phyloP scores from a whole-genome alignment of 2,797 vertebrate species.

The Alectoris magna region DNA sequence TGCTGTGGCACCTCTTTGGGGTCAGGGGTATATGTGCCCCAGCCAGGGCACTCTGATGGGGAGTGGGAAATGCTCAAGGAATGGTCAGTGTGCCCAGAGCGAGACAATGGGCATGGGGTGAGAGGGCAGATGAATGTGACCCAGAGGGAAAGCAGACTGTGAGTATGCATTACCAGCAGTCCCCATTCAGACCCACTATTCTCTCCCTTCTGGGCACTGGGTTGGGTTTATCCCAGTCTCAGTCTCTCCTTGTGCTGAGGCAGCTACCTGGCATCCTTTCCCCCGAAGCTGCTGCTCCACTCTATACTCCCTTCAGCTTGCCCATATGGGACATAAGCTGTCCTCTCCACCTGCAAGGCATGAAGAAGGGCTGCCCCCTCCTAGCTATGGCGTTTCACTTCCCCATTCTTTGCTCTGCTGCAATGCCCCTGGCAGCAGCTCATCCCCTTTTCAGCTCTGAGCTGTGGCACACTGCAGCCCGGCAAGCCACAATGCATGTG shows the following conservation, averaged over 20 bases:
- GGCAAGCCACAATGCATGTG: too few relatives aligned
- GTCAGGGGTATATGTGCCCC: rapidly evolving
- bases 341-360: rapidly evolving
- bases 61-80: not conserved
- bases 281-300: not conserved
- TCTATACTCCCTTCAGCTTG: not conserved
- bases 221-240: not conserved
- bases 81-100: not conserved
- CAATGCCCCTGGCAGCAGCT: not conserved
- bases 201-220: not conserved
- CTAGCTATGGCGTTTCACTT: not conserved
- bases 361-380: not conserved
- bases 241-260: rapidly evolving
- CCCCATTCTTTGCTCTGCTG: not conserved
- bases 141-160: not conserved
- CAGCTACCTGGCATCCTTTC: rapidly evolving
- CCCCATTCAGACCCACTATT: rapidly evolving
- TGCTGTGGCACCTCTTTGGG: not conserved
- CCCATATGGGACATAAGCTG: not conserved
- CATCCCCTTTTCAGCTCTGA: not conserved
- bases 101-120: not conserved
- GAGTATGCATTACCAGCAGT: not conserved
- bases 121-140: not conserved
- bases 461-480: not conserved
- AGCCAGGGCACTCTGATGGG: rapidly evolving